These are phyloP conservation scores for Cantharis nigra DNA, from an alignment of 2,888 invertebrate species.

Conservation along the genomic window DNA sequence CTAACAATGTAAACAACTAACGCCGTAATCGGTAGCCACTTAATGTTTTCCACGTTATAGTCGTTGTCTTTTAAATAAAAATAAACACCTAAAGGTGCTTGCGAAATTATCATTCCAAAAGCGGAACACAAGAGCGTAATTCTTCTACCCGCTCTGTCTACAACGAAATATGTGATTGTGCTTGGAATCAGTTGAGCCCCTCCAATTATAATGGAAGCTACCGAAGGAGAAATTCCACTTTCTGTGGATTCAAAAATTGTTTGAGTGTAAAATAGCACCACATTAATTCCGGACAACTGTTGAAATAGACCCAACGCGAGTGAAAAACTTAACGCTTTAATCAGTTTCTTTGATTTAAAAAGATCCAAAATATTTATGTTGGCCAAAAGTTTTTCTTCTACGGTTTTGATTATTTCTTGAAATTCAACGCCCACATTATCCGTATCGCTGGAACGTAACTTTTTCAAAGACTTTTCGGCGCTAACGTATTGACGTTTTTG, in stretches of 20 bases:
- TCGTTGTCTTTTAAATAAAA: conserved; percentile 66
- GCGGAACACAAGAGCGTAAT: conserved; percentile 72
- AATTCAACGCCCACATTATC: conserved; percentile 54
- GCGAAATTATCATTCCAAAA: conserved; percentile 65
- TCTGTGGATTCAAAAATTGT: conserved; percentile 71
- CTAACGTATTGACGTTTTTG: conserved; percentile 62
- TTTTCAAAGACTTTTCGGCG: conserved; percentile 61
- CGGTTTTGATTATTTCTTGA: background rate
- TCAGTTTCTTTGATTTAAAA: conserved; percentile 66
- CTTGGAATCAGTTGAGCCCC: conserved; percentile 75
- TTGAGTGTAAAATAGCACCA: conserved; percentile 78
- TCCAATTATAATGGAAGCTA: conserved; percentile 75
- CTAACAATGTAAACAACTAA: conserved; percentile 72
- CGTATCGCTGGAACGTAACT: conserved; percentile 63
- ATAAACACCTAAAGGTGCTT: conserved; percentile 62
- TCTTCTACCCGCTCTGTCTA: conserved; percentile 75
- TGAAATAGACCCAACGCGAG: conserved; percentile 64
- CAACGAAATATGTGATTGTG: conserved; percentile 70
- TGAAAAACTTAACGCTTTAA: conserved; percentile 53
- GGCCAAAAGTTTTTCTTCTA: conserved; percentile 46
- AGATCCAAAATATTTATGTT: conserved; percentile 51
- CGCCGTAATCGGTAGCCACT: conserved; percentile 72
- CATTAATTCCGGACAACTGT: conserved; percentile 81
- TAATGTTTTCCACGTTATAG: conserved; percentile 57
- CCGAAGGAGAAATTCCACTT: conserved; percentile 61